phyloP scores from a whole-genome alignment of 2,888 invertebrate species.

The Busseola fusca region DNA sequence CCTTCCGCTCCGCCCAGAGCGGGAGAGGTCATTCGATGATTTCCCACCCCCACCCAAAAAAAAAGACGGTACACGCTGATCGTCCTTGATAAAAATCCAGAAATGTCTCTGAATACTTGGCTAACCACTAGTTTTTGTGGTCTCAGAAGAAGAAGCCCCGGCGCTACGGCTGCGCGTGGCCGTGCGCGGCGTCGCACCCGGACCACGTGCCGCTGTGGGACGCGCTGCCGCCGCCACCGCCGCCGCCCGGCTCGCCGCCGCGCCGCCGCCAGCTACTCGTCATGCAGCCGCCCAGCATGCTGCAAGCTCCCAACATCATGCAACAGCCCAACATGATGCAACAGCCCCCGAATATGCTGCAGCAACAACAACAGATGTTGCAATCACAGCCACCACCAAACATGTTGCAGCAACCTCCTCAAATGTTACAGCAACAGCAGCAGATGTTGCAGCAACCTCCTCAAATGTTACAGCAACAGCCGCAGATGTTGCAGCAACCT shows the following conservation, averaged over 20 bases:
- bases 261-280: constrained; percentile 50
- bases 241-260: constrained; percentile 83
- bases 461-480: constrained; percentile 33
- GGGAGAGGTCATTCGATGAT: too few species aligned
- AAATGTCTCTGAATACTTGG: neutral
- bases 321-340: constrained; percentile 35
- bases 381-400: constrained; percentile 40
- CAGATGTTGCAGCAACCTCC: constrained; percentile 42
- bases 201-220: constrained; percentile 88
- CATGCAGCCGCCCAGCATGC: constrained; percentile 43
- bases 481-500: constrained; percentile 36
- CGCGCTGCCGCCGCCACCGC: constrained; percentile 85
- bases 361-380: constrained; percentile 44
- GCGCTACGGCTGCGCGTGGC: constrained; percentile 83
- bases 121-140: neutral
- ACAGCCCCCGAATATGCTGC: constrained; percentile 23
- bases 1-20: too few species aligned
- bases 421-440: constrained; percentile 32
- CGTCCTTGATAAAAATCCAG: neutral
- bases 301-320: constrained; percentile 45
- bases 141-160: constrained; percentile 71
- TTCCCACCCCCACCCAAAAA: too few species aligned
- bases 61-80: too few species aligned
- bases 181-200: constrained; percentile 81
- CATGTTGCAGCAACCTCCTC: constrained; percentile 40